Percentiles rank a stretch among this genome's conserved stretches.
Conservation (phyloP, 2,113 vertebrate species). For the Geococcyx californianus region DNA sequence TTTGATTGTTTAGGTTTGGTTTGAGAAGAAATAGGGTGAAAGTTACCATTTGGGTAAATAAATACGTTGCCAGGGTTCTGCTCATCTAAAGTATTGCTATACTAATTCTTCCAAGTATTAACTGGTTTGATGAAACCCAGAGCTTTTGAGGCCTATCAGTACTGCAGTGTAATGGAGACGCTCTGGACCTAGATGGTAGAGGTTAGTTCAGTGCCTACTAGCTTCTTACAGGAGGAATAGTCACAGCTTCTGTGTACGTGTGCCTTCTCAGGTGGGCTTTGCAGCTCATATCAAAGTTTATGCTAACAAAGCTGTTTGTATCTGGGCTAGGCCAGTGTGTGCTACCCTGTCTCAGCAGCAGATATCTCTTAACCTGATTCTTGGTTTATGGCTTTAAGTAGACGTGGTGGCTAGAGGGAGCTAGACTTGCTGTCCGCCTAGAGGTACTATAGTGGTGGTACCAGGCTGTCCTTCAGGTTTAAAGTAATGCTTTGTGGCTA, state of each 20-base stretch:
- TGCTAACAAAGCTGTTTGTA: background rate
- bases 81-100: background rate
- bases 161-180: background rate
- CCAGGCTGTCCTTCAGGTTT: background rate
- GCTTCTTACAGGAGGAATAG: background rate
- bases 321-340: background rate
- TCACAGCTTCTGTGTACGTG: background rate
- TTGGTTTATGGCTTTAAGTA: background rate
- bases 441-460: background rate
- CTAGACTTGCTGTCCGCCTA: background rate
- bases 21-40: background rate
- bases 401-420: background rate
- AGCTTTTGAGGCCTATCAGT: background rate
- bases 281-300: background rate
- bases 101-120: background rate
- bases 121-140: background rate
- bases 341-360: background rate
- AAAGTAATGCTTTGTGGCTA: background rate
- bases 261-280: background rate
- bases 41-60: background rate
- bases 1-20: background rate
- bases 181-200: background rate
- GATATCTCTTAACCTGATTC: background rate
- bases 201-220: background rate
- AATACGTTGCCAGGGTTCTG: background rate